phyloP scores from a whole-genome alignment of 2,888 invertebrate genomes.

The Abrostola tripartita region DNA sequence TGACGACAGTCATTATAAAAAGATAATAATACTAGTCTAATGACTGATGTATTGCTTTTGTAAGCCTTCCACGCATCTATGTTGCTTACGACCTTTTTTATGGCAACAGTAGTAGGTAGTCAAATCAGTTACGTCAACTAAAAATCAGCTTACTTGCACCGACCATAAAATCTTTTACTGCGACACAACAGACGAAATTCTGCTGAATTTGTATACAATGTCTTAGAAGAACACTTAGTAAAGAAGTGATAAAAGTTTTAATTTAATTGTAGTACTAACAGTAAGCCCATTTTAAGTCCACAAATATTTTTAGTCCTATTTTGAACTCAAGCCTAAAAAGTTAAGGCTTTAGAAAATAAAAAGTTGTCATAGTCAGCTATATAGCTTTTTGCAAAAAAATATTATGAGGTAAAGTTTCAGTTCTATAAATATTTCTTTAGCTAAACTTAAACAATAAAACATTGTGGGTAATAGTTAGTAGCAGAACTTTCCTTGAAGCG shows the following conservation, averaged over 20 bases:
- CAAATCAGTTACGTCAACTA: constrained; percentile 13
- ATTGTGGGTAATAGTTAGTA: constrained; percentile 27
- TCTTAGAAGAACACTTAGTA: constrained; percentile 14
- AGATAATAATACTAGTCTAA: too few species aligned
- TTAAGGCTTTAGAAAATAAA: too few species aligned
- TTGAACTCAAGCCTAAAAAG: too few species aligned
- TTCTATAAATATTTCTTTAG: not conserved
- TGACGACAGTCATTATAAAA: too few species aligned
- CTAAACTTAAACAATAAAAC: constrained; percentile 43
- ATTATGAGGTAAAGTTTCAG: not conserved
- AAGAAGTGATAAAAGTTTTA: constrained; percentile 6
- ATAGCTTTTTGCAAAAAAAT: not conserved
- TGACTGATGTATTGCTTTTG: too few species aligned
- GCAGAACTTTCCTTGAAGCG: constrained; percentile 18
- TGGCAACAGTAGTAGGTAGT: constrained; percentile 5
- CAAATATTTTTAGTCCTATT: too few species aligned
- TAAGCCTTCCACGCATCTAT: not conserved
- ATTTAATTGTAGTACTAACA: constrained; percentile 18
- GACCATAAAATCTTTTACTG: constrained; percentile 14
- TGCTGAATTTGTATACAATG: constrained; percentile 13
- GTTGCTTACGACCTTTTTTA: not conserved
- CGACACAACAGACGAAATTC: constrained; percentile 1
- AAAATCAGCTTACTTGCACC: not conserved
- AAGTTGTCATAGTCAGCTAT: too few species aligned
- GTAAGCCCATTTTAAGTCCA: too few species aligned